Percentiles rank a stretch among this genome's conserved stretches.
These are phyloP conservation scores for Indicator maculatus DNA, from an alignment of 2,113 vertebrate species.

Conservation along the genomic window DNA sequence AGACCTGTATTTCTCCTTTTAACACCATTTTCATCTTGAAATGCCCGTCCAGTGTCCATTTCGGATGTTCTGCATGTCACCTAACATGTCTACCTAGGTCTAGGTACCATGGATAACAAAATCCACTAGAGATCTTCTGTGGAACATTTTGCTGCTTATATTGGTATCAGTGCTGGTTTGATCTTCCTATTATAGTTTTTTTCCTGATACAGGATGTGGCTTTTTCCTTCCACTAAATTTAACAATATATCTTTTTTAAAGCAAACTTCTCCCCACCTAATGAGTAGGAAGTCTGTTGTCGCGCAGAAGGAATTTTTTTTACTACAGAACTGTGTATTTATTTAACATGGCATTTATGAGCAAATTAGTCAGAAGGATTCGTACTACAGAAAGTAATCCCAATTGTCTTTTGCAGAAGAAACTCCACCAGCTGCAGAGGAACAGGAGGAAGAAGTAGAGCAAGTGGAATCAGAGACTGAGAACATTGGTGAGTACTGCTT, in stretches of 20 bases:
- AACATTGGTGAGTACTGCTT: neutral
- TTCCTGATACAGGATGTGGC: neutral
- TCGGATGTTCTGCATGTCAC: neutral
- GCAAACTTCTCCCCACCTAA: neutral
- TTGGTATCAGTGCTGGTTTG: neutral
- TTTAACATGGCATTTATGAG: neutral
- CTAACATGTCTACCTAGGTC: neutral
- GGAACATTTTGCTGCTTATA: neutral
- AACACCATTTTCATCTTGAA: neutral
- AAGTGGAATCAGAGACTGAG: neutral
- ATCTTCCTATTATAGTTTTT: neutral
- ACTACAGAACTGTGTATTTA: neutral
- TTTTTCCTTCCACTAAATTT: neutral
- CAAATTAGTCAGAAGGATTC: neutral
- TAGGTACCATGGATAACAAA: neutral
- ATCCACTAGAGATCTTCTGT: neutral
- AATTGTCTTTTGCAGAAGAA: conserved; percentile 17
- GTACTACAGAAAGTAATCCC: neutral
- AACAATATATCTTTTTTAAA: neutral
- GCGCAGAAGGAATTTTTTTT: neutral
- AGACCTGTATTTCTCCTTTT: neutral
- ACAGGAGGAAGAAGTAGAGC: neutral
- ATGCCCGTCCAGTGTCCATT: neutral
- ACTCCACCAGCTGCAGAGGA: neutral
- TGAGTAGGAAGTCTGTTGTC: neutral